Percentiles rank a stretch among this genome's conserved stretches.
Conservation (phyloP, 2,888 invertebrate species). For the Cephus sareptanus region DNA sequence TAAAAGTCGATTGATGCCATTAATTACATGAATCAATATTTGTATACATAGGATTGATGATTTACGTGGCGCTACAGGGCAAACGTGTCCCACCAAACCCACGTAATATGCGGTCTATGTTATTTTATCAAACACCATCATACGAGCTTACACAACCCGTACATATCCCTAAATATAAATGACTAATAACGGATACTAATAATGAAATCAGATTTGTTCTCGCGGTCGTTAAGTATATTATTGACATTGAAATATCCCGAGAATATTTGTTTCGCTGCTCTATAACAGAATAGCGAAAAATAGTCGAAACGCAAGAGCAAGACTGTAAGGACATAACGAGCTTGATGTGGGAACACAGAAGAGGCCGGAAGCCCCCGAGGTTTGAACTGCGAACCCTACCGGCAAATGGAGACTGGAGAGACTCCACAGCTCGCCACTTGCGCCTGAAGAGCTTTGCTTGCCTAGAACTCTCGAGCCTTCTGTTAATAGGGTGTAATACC, state of each 20-base stretch:
- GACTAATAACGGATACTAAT: neutral
- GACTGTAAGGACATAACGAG: conserved; percentile 34
- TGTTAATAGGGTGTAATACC: conserved; percentile 33
- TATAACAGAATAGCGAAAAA: neutral
- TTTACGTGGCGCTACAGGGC: neutral
- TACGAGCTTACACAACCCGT: neutral
- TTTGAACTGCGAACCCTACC: conserved; percentile 36
- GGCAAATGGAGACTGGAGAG: conserved; percentile 36
- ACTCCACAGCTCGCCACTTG: conserved; percentile 50
- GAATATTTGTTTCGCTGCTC: neutral
- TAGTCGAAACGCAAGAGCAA: conserved; percentile 20
- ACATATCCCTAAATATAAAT: neutral
- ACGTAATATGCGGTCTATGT: neutral
- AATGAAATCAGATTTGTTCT: neutral
- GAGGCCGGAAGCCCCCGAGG: conserved; percentile 27
- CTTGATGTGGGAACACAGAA: conserved; percentile 27
- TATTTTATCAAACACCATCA: no score
- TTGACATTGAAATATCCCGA: neutral
- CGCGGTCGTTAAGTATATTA: neutral
- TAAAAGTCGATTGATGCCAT: neutral
- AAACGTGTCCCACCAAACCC: no score
- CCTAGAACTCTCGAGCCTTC: conserved; percentile 42
- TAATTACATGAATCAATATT: neutral
- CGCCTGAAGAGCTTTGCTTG: conserved; percentile 45
- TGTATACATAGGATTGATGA: neutral